Evolutionary conservation across 2,888 invertebrate species (phyloP).

Genomic region (Nycteola revayana): DNA sequence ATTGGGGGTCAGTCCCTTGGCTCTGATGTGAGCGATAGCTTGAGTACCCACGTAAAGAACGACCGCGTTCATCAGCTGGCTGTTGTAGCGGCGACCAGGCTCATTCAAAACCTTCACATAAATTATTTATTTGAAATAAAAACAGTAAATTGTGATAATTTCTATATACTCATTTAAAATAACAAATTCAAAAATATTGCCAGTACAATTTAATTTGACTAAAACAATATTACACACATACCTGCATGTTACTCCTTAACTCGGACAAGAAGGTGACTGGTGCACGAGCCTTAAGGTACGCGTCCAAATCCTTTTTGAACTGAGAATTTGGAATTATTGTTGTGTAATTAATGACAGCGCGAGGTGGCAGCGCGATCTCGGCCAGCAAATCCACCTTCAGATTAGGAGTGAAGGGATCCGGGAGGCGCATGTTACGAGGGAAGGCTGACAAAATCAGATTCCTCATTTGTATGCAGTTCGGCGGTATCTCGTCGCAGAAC

Average conservation of each 20-base stretch:
- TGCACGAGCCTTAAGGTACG: constrained; percentile 95
- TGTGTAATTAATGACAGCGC: constrained; percentile 94
- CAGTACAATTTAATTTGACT: too few relatives aligned
- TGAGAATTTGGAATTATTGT: constrained; percentile 92
- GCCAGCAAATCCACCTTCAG: constrained; percentile 95
- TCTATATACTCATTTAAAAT: too few relatives aligned
- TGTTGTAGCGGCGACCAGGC: constrained; percentile 96
- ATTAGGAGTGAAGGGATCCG: constrained; percentile 99
- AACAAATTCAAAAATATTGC: too few relatives aligned
- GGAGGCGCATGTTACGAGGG: constrained; percentile 98
- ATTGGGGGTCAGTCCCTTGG: constrained; percentile 95
- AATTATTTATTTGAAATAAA: too few relatives aligned
- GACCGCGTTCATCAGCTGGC: constrained; percentile 97
- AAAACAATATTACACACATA: too few relatives aligned
- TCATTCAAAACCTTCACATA: constrained; percentile 85
- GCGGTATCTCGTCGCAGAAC: constrained; percentile 99
- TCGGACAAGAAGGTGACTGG: constrained; percentile 98
- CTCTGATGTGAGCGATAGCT: constrained; percentile 95
- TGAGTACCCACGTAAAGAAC: constrained; percentile 99
- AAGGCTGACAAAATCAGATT: constrained; percentile 99
- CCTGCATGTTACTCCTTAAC: constrained; percentile 93
- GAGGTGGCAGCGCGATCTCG: constrained; percentile 93
- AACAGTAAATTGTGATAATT: too few relatives aligned
- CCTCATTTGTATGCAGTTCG: constrained; percentile 99
- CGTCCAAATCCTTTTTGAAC: constrained; percentile 98